Percentiles rank a stretch among this genome's conserved stretches.
Conservation (phyloP, 2,113 vertebrate genomes). For the Anguilla rostrata region DNA sequence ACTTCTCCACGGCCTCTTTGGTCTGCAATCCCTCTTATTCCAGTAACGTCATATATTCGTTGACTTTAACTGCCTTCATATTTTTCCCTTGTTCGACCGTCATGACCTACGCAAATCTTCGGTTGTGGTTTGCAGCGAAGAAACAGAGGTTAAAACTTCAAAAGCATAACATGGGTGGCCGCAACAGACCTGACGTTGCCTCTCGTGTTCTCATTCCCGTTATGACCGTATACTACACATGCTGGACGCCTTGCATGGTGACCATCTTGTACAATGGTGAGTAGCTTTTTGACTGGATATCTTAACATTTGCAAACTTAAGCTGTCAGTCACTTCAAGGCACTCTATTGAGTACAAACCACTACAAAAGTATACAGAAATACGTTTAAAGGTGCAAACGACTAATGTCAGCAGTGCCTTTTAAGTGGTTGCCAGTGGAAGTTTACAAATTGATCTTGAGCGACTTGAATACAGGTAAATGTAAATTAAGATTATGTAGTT, state of each 20-base stretch:
- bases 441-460: too few relatives aligned
- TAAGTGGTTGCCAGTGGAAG: too few relatives aligned
- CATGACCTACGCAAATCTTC: slow-evolving; percentile 75
- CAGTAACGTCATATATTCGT: slow-evolving; percentile 71
- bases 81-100: slow-evolving; percentile 78
- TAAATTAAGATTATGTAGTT: too few relatives aligned
- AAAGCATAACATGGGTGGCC: slow-evolving; percentile 42
- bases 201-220: slow-evolving; percentile 75
- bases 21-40: slow-evolving; percentile 80
- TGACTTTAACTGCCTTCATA: slow-evolving; percentile 68
- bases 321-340: too few relatives aligned
- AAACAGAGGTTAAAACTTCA: slow-evolving; percentile 66
- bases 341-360: too few relatives aligned
- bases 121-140: slow-evolving; percentile 75
- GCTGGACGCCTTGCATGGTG: slow-evolving; percentile 79
- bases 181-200: slow-evolving; percentile 65
- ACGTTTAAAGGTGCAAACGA: too few relatives aligned
- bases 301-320: too few relatives aligned
- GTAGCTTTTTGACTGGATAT: slow-evolving; percentile 28
- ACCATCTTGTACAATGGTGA: slow-evolving; percentile 79
- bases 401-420: too few relatives aligned
- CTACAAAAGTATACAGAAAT: too few relatives aligned
- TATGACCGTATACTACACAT: slow-evolving; percentile 77
- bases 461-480: too few relatives aligned
- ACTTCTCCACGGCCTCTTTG: slow-evolving; percentile 76